Base-by-base conservation (phyloP, 2,888 invertebrate species). In the Idaea straminata region DNA sequence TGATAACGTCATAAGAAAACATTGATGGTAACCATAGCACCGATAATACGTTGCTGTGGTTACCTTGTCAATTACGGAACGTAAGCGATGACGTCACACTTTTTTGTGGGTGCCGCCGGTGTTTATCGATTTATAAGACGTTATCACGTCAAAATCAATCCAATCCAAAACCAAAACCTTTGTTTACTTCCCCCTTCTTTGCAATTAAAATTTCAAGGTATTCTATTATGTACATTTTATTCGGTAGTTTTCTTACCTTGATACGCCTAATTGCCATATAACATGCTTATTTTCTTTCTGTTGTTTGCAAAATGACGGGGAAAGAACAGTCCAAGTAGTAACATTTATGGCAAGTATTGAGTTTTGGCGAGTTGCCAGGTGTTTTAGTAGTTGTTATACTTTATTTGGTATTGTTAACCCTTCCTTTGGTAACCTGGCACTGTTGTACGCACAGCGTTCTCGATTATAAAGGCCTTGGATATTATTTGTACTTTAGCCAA, bases 281-380 rank as follows among this genome's bases (percentile, higher is more conserved):
- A 47, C 47, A 47, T 47, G 47, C 3, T 47, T 47, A 47, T 47
- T 47, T 47, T 10, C 47, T 47, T 47, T 47, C 47, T 47, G 47
- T 47, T 47, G 47, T 47, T 47, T 47, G 47, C 47, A 47, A 47
- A 47, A 47, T 47, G 7, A 47, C 7, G 47, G 10, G 13, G 47
- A 47, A 47, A 4, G 6, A 47, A 47, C 47, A 4, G 47, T 13
- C 47, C 47, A 47, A 47, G 47, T 47, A 47, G 47, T 47, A 47
- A 47, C 47, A 47, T 47, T 47, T 47, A 47, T 10, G 47, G 47
- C 47, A 47, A 47, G 47, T 3, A 47, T 47, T 47, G 47, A 47
- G 47, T 47, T 47, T 47, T 47, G 47, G 47, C 47, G 47, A 47
- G 47, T 47, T 47, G 47, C 47, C 47, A 47, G 47, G 47, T 47